phyloP scores from a whole-genome alignment of 1,140 invertebrate species.

The Rhagoletis zephyria region DNA sequence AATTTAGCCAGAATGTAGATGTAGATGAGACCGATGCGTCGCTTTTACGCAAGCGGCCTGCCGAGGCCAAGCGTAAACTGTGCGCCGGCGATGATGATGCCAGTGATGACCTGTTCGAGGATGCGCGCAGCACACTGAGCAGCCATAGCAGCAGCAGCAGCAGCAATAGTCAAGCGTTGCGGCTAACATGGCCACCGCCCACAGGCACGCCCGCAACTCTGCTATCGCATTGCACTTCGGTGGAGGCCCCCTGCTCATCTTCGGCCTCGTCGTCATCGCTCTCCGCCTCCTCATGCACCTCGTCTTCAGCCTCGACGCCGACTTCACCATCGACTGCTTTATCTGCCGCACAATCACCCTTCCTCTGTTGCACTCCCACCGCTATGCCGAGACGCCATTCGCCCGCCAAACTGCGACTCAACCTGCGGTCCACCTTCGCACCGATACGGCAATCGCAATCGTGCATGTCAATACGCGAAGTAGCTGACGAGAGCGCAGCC shows the following conservation, averaged over 20 bases:
- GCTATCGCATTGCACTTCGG: constrained; percentile 61
- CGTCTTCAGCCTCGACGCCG: constrained; percentile 37
- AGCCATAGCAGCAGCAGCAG: constrained; percentile 62
- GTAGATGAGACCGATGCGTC: constrained; percentile 40
- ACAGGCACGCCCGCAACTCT: constrained; percentile 68
- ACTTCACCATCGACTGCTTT: constrained; percentile 53
- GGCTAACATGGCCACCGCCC: constrained; percentile 64
- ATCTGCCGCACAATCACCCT: constrained; percentile 59
- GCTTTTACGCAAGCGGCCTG: not conserved
- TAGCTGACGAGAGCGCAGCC: not conserved
- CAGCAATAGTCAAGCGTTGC: constrained; percentile 59
- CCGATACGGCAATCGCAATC: constrained; percentile 67
- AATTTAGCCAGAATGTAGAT: constrained; percentile 53
- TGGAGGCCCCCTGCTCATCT: constrained; percentile 59
- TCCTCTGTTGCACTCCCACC: constrained; percentile 58
- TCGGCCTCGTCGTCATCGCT: constrained; percentile 57
- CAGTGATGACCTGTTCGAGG: constrained; percentile 57
- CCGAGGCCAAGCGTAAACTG: constrained; percentile 1
- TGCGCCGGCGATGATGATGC: not conserved
- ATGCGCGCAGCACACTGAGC: constrained; percentile 60
- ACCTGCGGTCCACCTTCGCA: constrained; percentile 66
- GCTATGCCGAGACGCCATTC: constrained; percentile 68
- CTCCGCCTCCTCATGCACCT: constrained; percentile 46
- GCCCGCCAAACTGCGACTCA: constrained; percentile 68
- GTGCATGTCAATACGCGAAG: constrained; percentile 66